These are phyloP conservation scores for Acanthurus leucopareius DNA, from an alignment of 2,797 vertebrate species.

Conservation along the genomic window DNA sequence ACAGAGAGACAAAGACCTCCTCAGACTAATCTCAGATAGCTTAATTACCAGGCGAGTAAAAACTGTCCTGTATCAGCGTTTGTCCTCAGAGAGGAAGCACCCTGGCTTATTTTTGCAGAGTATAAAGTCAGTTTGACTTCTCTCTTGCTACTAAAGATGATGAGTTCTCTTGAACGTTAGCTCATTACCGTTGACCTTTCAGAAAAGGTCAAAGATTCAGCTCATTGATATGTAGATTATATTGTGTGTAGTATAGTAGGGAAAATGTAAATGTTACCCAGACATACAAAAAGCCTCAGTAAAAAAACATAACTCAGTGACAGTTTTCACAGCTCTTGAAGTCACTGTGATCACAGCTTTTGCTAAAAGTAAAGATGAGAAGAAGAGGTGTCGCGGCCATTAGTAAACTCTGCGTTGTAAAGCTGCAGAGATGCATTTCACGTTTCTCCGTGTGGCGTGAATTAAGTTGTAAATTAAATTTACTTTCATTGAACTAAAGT, in stretches of 20 bases:
- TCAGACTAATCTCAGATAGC: conserved; percentile 30
- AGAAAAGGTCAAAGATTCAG: background rate
- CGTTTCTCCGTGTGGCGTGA: conserved; percentile 4
- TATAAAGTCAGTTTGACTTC: conserved; percentile 4
- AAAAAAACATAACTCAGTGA: background rate
- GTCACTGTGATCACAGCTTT: conserved; percentile 38
- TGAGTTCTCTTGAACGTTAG: conserved; percentile 1
- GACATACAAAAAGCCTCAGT: background rate
- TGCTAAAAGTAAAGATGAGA: conserved; percentile 25
- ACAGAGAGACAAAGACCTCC: conserved; percentile 17
- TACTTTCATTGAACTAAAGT: conserved; percentile 5
- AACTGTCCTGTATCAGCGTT: background rate
- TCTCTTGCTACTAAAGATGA: background rate
- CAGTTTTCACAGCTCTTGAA: conserved; percentile 32
- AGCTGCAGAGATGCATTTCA: background rate
- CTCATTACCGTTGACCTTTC: conserved; percentile 8
- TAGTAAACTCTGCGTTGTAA: background rate
- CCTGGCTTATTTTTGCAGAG: background rate
- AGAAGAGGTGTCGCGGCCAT: conserved; percentile 20
- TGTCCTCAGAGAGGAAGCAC: background rate
- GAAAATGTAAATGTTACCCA: background rate
- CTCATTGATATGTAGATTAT: conserved; percentile 9
- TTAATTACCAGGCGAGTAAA: conserved; percentile 22
- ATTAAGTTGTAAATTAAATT: conserved; percentile 16
- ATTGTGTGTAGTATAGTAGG: background rate